Evolutionary conservation across 64 coral and sea anemone genomes (phyloP), one percentile per base, ranked within the genome.

Genomic region (Porites lutea): DNA sequence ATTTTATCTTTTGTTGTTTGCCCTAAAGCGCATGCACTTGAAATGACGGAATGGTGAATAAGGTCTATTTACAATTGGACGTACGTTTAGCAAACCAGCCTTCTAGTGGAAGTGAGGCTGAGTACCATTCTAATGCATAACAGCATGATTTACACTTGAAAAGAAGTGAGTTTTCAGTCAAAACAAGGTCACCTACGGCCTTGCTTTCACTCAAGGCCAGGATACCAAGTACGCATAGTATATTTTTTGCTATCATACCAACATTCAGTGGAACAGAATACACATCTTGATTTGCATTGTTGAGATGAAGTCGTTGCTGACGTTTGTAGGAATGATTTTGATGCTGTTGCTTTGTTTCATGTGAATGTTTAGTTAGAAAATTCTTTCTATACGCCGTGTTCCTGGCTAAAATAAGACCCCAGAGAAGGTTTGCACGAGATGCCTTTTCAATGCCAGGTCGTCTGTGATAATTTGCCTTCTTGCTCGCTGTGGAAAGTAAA

Each of bases 381-480:
- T 19, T 52, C 5, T 9, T 18, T 69, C 65, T 61, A 4, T 60
- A 57, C 22, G 45, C 20, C 3, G 0, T 84, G 12, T 66, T 84
- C 52, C 63, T n/a, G 67, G 81, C 65, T 18, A 84, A 68, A 52
- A 84, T 52, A 5, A 84, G 81, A 18, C 65, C 16, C 81, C 81
- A 84, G 63, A 84, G 81, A 8, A 84, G 44, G 5, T 84, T 65
- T 84, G 48, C 81, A 51, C 81, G 62, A 12, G 62, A 46, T 3
- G 18, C 63, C 46, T 16, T 13, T 8, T 65, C 44, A 9, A 9
- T 47, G 48, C 11, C 79, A 10, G 67, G 12, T 21, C n/a, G 4
- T 20, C 52, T 84, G 1, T 18, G 3, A 69, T 63, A 4, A 2
- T 48, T 49, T 7, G 19, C 7, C 81, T 51, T 69, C 63, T 68